Evolutionary conservation across 2,113 vertebrate species (phyloP).

Genomic region (Ptyas mucosa): DNA sequence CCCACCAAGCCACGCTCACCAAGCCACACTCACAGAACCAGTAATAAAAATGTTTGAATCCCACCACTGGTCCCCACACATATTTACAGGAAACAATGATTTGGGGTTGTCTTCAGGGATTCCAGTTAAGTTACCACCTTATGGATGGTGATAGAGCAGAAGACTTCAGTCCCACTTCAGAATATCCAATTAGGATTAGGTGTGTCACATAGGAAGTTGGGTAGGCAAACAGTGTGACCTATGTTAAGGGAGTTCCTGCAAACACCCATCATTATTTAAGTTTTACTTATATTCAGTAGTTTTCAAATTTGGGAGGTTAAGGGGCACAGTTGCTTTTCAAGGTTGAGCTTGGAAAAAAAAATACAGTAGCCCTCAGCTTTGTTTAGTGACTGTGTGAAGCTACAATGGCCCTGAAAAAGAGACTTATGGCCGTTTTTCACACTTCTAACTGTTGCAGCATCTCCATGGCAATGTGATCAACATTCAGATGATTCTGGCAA

Average conservation of each 20-base stretch:
- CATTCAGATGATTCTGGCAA: no score
- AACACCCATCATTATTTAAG: not conserved
- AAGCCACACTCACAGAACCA: no score
- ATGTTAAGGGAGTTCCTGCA: not conserved
- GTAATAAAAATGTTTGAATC: no score
- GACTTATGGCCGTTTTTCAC: not conserved
- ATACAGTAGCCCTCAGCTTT: not conserved
- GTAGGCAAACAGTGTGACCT: not conserved
- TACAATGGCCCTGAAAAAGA: not conserved
- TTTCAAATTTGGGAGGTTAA: not conserved
- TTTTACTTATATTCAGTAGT: not conserved
- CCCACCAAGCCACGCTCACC: no score
- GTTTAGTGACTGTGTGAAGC: not conserved
- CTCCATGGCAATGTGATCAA: not conserved
- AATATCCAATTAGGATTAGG: not conserved
- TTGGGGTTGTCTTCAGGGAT: not conserved
- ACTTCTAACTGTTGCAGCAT: not conserved
- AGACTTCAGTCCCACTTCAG: not conserved
- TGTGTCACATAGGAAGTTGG: not conserved
- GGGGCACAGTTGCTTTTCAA: not conserved
- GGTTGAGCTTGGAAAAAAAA: not conserved
- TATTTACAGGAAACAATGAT: not conserved
- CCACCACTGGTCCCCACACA: not conserved
- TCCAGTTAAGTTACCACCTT: not conserved
- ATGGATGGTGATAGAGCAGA: not conserved